Base-by-base conservation (phyloP, 2,113 vertebrate species). In the Anguilla rostrata region DNA sequence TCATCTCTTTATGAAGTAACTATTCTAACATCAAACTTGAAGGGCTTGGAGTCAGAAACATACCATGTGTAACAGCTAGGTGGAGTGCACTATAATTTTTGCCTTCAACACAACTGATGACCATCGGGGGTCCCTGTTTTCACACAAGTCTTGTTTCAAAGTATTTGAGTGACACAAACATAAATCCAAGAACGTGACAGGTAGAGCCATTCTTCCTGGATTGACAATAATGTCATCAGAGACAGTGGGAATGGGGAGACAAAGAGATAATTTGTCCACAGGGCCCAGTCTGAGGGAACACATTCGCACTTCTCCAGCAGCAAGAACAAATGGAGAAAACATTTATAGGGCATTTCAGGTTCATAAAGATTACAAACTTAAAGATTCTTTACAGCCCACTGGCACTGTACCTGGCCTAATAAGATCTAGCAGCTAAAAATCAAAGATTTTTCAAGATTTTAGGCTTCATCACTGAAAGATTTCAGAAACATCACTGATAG, bases 61-160 rank as follows among this genome's bases (percentile, higher is more conserved):
- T 12, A 53, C 49, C 49, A 9, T 53, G 7, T 66, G 60, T 26
- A 26, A 20, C 60, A 66, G 60, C 6, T 66, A 3, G 18, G 18
- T 66, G 60, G 18, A 66, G 22, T 66, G 18, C 26, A 26, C 5
- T 2, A 9, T 22, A 5, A 20, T 7, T 6, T 60, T 20, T 84
- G 43, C 4, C 4, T 46, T 22, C 56, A 66, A 15, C 60, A 75
- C 71, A 26, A 34, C 26, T n/a, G 26, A 34, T 43, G 39, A 16
- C 39, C 83, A 84, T 26, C 39, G 66, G 83, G 41, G 26, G 39
- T 84, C 83, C 26, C 41, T 22, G 43, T 53, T 78, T 84, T 34
- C 83, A 84, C n/a, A 16, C 20, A 75, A 8, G 16, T 46, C 20
- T 75, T 46, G 8, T 43, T 1, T n/a, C 22, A 82, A 15, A 49